These are phyloP conservation scores for Hydriomena furcata DNA, from an alignment of 2,888 invertebrate genomes.

Conservation along the genomic window DNA sequence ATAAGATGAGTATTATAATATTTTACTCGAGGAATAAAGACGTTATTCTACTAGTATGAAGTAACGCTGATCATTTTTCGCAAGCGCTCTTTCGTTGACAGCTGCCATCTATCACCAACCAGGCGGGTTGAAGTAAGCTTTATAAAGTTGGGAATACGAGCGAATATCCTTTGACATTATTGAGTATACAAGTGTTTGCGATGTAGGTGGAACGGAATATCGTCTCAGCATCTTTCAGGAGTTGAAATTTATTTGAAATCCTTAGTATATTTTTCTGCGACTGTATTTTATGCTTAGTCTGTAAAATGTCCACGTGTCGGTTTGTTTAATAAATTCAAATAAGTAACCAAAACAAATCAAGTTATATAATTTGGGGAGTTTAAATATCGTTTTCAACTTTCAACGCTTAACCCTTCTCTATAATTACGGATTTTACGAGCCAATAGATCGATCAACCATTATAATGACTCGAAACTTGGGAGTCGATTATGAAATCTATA, in stretches of 20 bases:
- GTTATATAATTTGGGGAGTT: background rate
- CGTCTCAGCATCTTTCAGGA: slow-evolving; percentile 18
- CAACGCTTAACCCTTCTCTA: background rate
- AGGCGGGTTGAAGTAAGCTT: slow-evolving; percentile 44
- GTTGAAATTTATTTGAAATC: slow-evolving; percentile 26
- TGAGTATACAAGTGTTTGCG: slow-evolving; percentile 20
- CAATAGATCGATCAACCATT: slow-evolving; percentile 23
- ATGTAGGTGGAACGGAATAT: slow-evolving; percentile 20
- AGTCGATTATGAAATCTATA: slow-evolving; percentile 24
- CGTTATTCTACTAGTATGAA: slow-evolving; percentile 46
- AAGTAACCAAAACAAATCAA: too few species aligned
- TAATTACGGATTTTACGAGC: slow-evolving; percentile 25
- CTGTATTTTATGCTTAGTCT: slow-evolving; percentile 3
- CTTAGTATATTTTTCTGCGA: slow-evolving; percentile 16
- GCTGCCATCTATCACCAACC: slow-evolving; percentile 55
- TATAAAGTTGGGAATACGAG: slow-evolving; percentile 31
- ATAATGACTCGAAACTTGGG: slow-evolving; percentile 28
- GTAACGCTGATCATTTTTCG: slow-evolving; percentile 61
- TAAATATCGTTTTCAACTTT: background rate
- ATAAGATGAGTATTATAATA: slow-evolving; percentile 55
- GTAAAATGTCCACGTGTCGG: too few species aligned
- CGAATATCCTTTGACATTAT: slow-evolving; percentile 23
- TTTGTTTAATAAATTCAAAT: too few species aligned
- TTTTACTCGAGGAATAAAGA: slow-evolving; percentile 55
- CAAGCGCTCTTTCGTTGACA: slow-evolving; percentile 54